These are phyloP conservation scores for Amphibalanus amphitrite DNA, from an alignment of 1,140 invertebrate species.

Conservation along the genomic window DNA sequence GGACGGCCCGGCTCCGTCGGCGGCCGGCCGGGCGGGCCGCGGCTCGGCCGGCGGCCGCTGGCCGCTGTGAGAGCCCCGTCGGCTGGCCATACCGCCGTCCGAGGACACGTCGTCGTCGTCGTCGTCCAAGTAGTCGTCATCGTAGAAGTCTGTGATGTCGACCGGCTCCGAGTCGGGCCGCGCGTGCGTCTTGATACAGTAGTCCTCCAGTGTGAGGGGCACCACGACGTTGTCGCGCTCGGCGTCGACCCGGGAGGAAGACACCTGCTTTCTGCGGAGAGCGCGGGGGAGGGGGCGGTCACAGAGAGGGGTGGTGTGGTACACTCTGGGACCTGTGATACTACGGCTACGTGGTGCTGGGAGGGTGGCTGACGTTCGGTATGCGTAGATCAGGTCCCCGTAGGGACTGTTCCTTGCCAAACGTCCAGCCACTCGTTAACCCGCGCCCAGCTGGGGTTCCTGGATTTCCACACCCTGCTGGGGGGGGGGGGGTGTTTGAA, in stretches of 20 bases:
- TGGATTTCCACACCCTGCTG: too few relatives aligned
- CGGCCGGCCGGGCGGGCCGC: conserved; percentile 3
- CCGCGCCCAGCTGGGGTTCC: too few relatives aligned
- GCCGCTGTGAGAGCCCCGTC: not conserved
- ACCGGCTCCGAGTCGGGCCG: conserved; percentile 51
- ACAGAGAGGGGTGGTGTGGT: too few relatives aligned
- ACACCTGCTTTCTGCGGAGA: conserved; percentile 73
- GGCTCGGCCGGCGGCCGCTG: not conserved
- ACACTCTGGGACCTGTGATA: too few relatives aligned
- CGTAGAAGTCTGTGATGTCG: conserved; percentile 83
- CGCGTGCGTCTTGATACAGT: conserved; percentile 79
- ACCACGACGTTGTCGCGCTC: conserved; percentile 92
- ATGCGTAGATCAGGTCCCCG: too few relatives aligned
- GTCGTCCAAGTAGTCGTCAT: conserved; percentile 67
- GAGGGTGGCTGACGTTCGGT: too few relatives aligned
- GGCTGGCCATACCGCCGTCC: conserved; percentile 26
- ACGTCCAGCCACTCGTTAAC: too few relatives aligned
- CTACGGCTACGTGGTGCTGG: too few relatives aligned
- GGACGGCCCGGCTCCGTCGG: conserved; percentile 1
- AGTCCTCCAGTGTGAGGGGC: conserved; percentile 93
- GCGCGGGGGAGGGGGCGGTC: too few relatives aligned
- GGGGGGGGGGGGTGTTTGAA: too few relatives aligned
- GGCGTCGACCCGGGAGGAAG: conserved; percentile 80
- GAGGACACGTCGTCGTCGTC: conserved; percentile 47
- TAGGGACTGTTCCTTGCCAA: too few relatives aligned